A percentile compares a stretch with the other conserved stretches of the same genome.
phyloP scores from a whole-genome alignment of 2,888 invertebrate species.

The Caenorhabditis drosophilae region DNA sequence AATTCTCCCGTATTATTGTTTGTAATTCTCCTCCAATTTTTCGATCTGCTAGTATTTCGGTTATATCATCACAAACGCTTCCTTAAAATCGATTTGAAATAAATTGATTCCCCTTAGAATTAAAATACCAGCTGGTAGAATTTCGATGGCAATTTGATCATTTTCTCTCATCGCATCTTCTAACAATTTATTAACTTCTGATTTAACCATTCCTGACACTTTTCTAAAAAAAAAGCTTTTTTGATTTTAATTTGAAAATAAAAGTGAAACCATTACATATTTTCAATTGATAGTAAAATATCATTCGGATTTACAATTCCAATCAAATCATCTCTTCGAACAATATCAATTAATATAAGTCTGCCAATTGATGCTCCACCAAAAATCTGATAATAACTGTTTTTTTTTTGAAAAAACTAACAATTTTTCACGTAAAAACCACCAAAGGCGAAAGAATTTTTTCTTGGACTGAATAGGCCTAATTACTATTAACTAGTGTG shows the following conservation, averaged over 20 bases:
- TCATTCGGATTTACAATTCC: conserved; percentile 49
- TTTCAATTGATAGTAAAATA: conserved; percentile 40
- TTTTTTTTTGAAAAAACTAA: not conserved
- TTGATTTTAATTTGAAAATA: no score
- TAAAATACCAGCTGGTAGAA: conserved; percentile 42
- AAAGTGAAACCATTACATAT: conserved; percentile 32
- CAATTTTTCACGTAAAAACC: no score
- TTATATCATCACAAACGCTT: conserved; percentile 52
- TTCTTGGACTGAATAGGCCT: no score
- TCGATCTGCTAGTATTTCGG: conserved; percentile 55
- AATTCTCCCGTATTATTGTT: conserved; percentile 76
- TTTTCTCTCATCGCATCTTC: conserved; percentile 38
- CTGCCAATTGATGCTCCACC: conserved; percentile 45
- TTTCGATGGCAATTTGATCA: conserved; percentile 51
- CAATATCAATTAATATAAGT: conserved; percentile 45
- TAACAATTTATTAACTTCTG: conserved; percentile 41
- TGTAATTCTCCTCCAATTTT: conserved; percentile 72
- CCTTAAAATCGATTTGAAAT: not conserved
- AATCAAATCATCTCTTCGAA: conserved; percentile 42
- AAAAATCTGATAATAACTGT: conserved; percentile 10
- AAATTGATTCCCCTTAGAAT: not conserved
- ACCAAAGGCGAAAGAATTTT: no score
- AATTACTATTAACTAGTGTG: no score
- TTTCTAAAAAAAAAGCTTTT: conserved; percentile 31
- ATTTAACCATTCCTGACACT: conserved; percentile 45